phyloP scores from a whole-genome alignment of 35 echinoderm and acorn worm genomes.

The Anneissia japonica region DNA sequence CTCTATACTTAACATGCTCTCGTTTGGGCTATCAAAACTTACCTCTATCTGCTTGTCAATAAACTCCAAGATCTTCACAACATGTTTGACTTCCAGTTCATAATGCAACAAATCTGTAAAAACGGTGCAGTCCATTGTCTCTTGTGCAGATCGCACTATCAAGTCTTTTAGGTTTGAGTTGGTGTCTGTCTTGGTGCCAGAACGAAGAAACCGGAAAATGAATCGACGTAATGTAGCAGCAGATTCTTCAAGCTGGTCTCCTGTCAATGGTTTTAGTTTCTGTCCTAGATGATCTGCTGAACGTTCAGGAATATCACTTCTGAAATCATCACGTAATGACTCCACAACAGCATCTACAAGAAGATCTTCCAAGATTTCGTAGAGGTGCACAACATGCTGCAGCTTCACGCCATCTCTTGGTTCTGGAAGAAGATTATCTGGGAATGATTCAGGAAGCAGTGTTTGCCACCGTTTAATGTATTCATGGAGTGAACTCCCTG shows the following conservation, averaged over 20 bases:
- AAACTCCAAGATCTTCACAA: constrained; percentile 5
- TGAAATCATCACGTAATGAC: neutral
- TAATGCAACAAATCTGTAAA: neutral
- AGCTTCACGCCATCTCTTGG: constrained; percentile 13
- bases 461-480: constrained; percentile 15
- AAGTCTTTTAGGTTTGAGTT: neutral
- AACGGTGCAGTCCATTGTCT: neutral
- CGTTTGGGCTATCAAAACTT: too few species aligned
- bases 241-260: neutral
- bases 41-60: constrained; percentile 3
- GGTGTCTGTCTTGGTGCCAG: neutral
- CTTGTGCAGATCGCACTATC: neutral
- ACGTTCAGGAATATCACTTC: neutral
- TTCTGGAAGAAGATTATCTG: neutral
- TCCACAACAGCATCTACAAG: constrained; percentile 12
- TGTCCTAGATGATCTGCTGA: neutral
- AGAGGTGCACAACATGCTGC: constrained; percentile 21
- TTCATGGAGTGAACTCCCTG: constrained; percentile 13
- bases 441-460: neutral
- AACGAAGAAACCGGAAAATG: neutral
- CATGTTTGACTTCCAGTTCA: neutral
- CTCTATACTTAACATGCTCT: too few species aligned
- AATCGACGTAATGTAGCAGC: neutral
- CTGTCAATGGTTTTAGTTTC: neutral
- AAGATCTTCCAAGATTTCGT: constrained; percentile 17